Percentiles rank a stretch among this genome's conserved stretches.
These are phyloP conservation scores for Psettodes erumei DNA, from an alignment of 2,113 vertebrate genomes.

Conservation along the genomic window DNA sequence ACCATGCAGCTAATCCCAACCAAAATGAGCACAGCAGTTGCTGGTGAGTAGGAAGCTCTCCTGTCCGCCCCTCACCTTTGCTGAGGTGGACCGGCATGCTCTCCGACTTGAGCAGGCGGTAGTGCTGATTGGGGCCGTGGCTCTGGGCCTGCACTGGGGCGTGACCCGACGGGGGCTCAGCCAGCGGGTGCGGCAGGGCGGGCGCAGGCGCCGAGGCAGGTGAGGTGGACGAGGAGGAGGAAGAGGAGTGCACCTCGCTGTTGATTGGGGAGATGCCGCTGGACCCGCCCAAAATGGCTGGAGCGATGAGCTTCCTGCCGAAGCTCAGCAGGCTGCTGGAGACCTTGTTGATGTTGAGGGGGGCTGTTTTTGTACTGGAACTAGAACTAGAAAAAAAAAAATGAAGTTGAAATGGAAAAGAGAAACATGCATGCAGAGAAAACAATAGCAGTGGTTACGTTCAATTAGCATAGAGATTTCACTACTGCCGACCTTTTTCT, in stretches of 20 bases:
- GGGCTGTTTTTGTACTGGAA: constrained; percentile 83
- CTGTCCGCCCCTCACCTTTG: constrained; percentile 87
- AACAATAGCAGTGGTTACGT: not conserved
- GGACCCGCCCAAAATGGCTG: constrained; percentile 83
- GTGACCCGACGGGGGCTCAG: constrained; percentile 66
- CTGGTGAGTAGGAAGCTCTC: not conserved
- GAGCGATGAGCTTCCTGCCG: constrained; percentile 94
- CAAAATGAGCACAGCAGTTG: not conserved
- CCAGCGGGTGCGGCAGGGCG: constrained; percentile 63
- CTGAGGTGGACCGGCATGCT: constrained; percentile 96
- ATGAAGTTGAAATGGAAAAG: not conserved
- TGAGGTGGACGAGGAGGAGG: constrained; percentile 55
- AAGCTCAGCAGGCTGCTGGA: constrained; percentile 96
- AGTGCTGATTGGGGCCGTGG: constrained; percentile 80
- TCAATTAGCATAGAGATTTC: not conserved
- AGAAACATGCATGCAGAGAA: not conserved
- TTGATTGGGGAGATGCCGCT: constrained; percentile 76
- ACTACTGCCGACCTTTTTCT: not conserved
- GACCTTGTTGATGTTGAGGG: constrained; percentile 98
- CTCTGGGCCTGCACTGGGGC: constrained; percentile 54
- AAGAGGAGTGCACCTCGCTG: constrained; percentile 76
- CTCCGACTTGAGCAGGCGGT: constrained; percentile 95
- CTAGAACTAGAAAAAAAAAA: constrained; percentile 35
- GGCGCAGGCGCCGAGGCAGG: constrained; percentile 52
- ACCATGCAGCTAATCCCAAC: constrained; percentile 27